Percentiles rank a stretch among this genome's conserved stretches.
Conservation (phyloP, 2,113 vertebrate species). For the Setophaga kirtlandii region DNA sequence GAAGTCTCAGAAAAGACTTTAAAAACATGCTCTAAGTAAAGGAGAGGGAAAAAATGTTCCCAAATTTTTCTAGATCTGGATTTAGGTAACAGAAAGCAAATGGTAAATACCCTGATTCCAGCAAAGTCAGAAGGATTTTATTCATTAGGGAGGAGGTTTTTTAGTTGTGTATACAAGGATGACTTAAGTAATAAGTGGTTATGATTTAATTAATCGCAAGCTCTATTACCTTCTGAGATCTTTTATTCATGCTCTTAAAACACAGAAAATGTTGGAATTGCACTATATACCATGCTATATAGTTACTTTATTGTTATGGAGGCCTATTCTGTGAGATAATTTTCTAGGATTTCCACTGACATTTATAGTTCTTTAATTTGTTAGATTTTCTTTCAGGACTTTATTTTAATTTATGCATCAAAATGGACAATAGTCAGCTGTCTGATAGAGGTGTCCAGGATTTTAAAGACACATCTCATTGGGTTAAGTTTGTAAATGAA, state of each 20-base stretch:
- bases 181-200: background rate
- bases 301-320: background rate
- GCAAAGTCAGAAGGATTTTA: background rate
- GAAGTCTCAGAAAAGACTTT: background rate
- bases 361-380: background rate
- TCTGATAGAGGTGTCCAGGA: background rate
- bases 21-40: background rate
- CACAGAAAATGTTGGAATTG: background rate
- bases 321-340: background rate
- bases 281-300: background rate
- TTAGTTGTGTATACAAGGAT: background rate
- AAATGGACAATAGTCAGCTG: no score
- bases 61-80: background rate
- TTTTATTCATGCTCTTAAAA: background rate
- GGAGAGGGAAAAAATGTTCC: background rate
- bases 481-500: background rate
- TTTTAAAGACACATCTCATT: background rate
- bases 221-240: background rate
- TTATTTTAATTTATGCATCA: background rate
- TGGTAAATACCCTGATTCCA: background rate
- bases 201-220: background rate
- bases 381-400: background rate
- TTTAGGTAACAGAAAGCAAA: background rate
- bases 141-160: background rate
- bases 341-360: background rate